phyloP scores from a whole-genome alignment of 2,113 vertebrate species.

The Psilopsiagon aurifrons region DNA sequence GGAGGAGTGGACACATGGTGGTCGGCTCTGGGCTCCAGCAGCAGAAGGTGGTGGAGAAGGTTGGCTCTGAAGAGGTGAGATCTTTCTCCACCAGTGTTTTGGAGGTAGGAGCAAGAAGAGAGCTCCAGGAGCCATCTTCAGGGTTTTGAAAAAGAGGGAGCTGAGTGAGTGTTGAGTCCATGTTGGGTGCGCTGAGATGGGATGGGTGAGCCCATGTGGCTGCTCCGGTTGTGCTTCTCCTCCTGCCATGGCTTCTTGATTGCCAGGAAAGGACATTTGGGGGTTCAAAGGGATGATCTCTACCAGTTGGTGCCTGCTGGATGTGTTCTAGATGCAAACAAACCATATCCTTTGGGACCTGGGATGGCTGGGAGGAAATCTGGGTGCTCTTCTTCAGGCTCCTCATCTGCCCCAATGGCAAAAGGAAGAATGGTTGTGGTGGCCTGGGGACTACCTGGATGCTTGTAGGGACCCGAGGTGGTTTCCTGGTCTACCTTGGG shows the following conservation, averaged over 20 bases:
- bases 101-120: background rate
- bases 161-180: background rate
- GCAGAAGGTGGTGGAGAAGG: background rate
- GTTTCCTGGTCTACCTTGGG: background rate
- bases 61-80: background rate
- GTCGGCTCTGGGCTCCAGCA: accelerated
- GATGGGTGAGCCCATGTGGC: accelerated
- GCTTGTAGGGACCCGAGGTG: background rate
- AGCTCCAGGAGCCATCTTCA: background rate
- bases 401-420: accelerated
- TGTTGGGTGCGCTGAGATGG: background rate
- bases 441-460: background rate
- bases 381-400: background rate
- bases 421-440: background rate
- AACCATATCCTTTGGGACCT: background rate
- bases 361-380: background rate
- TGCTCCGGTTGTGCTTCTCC: background rate
- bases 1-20: background rate
- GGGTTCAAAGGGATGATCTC: background rate
- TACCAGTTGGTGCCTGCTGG: background rate
- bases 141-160: background rate
- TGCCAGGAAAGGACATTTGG: background rate
- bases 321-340: background rate
- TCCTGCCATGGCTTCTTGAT: background rate
- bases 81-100: background rate